phyloP scores from a whole-genome alignment of 2,113 vertebrate species.

The Charadrius vociferus region DNA sequence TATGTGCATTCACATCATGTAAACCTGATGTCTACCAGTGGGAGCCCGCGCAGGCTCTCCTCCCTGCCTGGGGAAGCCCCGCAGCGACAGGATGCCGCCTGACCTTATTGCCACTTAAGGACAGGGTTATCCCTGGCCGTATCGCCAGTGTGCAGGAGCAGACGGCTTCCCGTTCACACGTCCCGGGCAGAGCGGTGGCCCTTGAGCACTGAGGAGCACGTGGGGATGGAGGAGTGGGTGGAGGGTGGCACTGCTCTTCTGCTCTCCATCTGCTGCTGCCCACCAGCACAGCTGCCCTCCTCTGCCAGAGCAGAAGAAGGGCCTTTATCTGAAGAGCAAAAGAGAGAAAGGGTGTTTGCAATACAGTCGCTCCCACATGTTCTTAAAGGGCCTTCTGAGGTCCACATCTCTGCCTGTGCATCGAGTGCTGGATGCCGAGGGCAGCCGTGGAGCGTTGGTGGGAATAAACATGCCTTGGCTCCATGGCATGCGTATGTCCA shows the following conservation, averaged over 20 bases:
- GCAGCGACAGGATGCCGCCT: not conserved
- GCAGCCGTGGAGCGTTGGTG: fast-evolving
- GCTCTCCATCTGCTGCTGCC: not conserved
- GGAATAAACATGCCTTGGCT: not conserved
- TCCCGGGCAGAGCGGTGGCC: fast-evolving
- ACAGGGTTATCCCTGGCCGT: not conserved
- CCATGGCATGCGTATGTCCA: fast-evolving
- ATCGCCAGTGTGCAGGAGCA: fast-evolving
- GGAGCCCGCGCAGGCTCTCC: not conserved
- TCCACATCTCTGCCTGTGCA: fast-evolving
- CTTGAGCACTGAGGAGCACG: fast-evolving
- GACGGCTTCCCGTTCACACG: fast-evolving
- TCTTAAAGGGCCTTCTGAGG: not conserved
- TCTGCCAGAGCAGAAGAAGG: not conserved
- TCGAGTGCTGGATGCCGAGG: fast-evolving
- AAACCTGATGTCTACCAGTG: not conserved
- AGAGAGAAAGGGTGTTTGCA: not conserved
- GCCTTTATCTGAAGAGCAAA: not conserved
- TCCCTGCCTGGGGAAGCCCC: not conserved
- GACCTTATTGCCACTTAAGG: not conserved
- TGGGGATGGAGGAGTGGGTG: not conserved
- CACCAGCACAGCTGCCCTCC: not conserved
- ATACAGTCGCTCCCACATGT: not conserved
- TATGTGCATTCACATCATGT: not conserved
- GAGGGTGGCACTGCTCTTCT: not conserved